Evolutionary conservation across 2,797 vertebrate genomes (phyloP), one percentile per base, ranked within the genome.

Genomic region (Octomys mimax): DNA sequence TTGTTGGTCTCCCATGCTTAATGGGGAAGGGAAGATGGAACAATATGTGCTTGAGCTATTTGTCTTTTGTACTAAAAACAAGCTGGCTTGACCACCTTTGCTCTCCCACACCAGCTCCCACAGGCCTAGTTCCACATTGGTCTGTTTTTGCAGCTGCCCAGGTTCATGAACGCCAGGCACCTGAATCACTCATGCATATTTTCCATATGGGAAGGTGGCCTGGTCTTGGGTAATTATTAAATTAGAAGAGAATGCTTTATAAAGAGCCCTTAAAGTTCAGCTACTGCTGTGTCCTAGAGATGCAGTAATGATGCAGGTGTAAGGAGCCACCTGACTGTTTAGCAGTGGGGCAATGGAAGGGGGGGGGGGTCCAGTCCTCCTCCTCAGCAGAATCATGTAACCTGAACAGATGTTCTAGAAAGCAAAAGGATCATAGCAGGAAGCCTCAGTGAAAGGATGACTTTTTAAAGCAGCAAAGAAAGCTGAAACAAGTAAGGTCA

Each of bases 141-240:
- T 46, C 73, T 77, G 16, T 93, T 95, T 66, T 87, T 79, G 36
- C 36, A 93, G 77, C 71, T 92, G 18, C 62, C 36, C 16, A 10
- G 26, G 9, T 57, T 36, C 73, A 49, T 7, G 19, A 82, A 80
- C 85, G 71, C 46, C 73, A 78, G 61, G 94, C 86, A 9, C 95
- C 33, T 96, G 80, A 94, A 64, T 91, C 92, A 49, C 39, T 62
- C 89, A 42, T n/a, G 46, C 19, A 57, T 87, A 64, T 54, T 70
- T 89, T 73, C 68, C 52, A 90, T 83, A 71, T 6, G 39, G 16
- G 28, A 91, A 95, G 33, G 54, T 96, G 62, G 12, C 26, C 77
- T 86, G 24, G 36, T 96, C 78, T 91, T 96, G 39, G 5, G 39
- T 75, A 93, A 96, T 73, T 87, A 93, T 49, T 89, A 87, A 97